A percentile compares a stretch with the other conserved stretches of the same genome.
phyloP scores from a whole-genome alignment of 1,140 invertebrate species.

The Prorops nasuta region DNA sequence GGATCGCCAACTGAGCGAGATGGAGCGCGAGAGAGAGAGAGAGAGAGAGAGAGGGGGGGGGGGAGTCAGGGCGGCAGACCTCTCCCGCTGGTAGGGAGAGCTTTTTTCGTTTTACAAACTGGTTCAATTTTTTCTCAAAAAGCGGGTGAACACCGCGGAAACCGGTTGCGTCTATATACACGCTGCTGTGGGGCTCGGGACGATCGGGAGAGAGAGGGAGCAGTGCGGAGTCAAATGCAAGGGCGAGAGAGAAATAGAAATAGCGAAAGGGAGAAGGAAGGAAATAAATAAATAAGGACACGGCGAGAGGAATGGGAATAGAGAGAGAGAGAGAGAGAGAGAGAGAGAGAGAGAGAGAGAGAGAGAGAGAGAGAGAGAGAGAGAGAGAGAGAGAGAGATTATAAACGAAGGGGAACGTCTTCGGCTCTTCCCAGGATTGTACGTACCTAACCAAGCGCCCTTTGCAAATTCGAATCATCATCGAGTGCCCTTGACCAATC shows the following conservation, averaged over 20 bases:
- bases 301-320: not conserved
- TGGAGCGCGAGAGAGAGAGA: not conserved
- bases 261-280: not conserved
- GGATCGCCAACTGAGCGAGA: no score
- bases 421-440: no score
- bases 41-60: slow-evolving; percentile 17
- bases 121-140: slow-evolving; percentile 58
- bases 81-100: slow-evolving; percentile 34
- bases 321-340: slow-evolving; percentile 7
- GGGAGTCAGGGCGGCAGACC: slow-evolving; percentile 1
- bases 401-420: not conserved
- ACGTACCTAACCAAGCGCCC: no score
- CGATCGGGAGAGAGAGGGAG: no score
- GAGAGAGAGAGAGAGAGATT: not conserved
- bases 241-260: not conserved
- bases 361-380: no score
- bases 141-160: slow-evolving; percentile 53
- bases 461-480: no score
- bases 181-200: no score
- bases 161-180: slow-evolving; percentile 54
- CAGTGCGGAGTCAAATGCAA: not conserved
- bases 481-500: no score
- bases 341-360: slow-evolving; percentile 4
- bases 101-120: slow-evolving; percentile 58
- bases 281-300: slow-evolving; percentile 6